These are phyloP conservation scores for Blastomussa wellsi DNA, from an alignment of 92 coral and sea anemone genomes.

Conservation along the genomic window DNA sequence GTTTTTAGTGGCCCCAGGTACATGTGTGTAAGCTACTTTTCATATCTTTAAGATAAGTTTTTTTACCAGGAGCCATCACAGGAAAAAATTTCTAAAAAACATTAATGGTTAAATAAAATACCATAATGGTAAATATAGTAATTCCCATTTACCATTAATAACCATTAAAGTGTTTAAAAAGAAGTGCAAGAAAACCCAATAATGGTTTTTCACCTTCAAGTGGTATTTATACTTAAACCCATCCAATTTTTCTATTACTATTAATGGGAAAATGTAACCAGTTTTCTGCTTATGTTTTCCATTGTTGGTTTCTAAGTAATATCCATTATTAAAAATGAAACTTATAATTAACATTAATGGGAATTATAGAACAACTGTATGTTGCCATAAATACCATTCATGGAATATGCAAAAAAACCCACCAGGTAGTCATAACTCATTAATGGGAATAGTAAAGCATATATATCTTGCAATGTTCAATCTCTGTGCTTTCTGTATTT, in stretches of 20 bases:
- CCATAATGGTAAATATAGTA: conserved; percentile 14
- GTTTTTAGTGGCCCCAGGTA: too few species aligned
- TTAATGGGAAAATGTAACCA: conserved; percentile 12
- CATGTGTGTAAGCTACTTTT: too few species aligned
- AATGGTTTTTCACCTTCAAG: conserved; percentile 2
- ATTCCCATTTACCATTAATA: conserved; percentile 17
- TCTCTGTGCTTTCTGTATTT: neutral
- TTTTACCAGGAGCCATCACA: too few species aligned
- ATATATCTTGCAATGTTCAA: neutral
- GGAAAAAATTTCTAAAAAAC: conserved; percentile 16
- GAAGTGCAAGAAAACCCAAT: conserved; percentile 5
- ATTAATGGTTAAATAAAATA: conserved; percentile 13
- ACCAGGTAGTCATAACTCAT: neutral
- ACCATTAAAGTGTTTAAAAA: neutral
- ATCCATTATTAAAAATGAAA: neutral
- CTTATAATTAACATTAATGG: conserved; percentile 17
- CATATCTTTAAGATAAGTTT: too few species aligned
- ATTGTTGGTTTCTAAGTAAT: conserved; percentile 12
- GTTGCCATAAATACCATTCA: conserved; percentile 1
- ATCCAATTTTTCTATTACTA: neutral
- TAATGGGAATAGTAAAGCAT: conserved; percentile 6
- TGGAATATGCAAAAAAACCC: neutral
- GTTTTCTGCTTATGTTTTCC: conserved; percentile 2
- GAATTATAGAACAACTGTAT: conserved; percentile 13
- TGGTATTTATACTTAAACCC: conserved; percentile 9